Evolutionary conservation across 1,140 invertebrate genomes (phyloP), one percentile per base, ranked within the genome.

Genomic region (Neotoxoptera formosana): DNA sequence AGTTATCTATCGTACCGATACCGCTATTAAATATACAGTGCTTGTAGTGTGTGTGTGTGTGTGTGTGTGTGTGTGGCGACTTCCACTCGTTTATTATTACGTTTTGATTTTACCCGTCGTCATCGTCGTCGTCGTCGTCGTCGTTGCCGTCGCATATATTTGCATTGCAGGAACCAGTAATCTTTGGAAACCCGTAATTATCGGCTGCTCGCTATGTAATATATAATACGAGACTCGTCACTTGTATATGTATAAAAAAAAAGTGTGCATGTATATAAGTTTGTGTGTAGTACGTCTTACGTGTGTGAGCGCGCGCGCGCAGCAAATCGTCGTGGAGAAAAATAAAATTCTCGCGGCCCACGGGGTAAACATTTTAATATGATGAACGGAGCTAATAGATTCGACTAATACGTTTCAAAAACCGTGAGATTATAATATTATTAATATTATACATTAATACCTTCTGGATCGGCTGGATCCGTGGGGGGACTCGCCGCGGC

Each of bases 121-220:
- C 21, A 20, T 36, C 8, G 87, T 21, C 60, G 90, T 48, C 90
- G 25, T 4, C 45, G 47, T n/a, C n/a, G n/a, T n/a, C n/a, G n/a
- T n/a, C n/a, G n/a, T n/a, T n/a, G n/a, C 48, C 87, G 87, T 89
- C 87, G n/a, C 41, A 91, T 47, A 83, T 91, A 48, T 81, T 91
- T 91, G 67, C 67, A 91, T 48, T 81, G 60, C 30, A 76, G 67
- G 67, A 34, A 81, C 90, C 67, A 81, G 45, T 67, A 91, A 83
- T 83, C 90, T 47, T 76, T 47, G 7, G 90, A 91, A 91, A 91
- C 90, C 90, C 67, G 47, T 91, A 83, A 91, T 91, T 91, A 91
- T 83, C 45, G 23, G 53, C 48, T 67, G 53, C 48, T 67, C 30
- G 14, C 47, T 25, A 17, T 23, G 34, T 36, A 23, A 91, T 67